Evolutionary conservation across 2,888 invertebrate species (phyloP).

Genomic region (Schrankia costaestrigalis): DNA sequence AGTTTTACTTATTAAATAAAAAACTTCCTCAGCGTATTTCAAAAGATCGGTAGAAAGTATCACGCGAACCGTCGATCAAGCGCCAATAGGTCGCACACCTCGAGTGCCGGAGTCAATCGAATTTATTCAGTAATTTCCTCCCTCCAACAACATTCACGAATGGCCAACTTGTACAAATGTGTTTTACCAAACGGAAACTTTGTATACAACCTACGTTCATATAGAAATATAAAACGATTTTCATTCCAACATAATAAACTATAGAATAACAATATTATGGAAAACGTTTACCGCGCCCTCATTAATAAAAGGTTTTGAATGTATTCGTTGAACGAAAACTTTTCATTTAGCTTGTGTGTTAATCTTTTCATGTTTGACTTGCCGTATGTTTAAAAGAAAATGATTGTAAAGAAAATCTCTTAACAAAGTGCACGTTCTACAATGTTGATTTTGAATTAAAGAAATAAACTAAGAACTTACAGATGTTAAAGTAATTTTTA

Average conservation of each 20-base stretch:
- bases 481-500: no score
- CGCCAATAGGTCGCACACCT: slow-evolving; percentile 46
- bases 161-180: slow-evolving; percentile 53
- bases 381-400: background rate
- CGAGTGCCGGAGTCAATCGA: slow-evolving; percentile 62
- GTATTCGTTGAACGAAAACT: slow-evolving; percentile 20
- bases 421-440: no score
- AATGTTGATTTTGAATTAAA: no score
- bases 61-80: slow-evolving; percentile 71
- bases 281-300: no score
- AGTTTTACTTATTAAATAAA: slow-evolving; percentile 39
- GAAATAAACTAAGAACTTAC: no score
- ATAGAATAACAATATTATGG: slow-evolving; percentile 24
- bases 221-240: slow-evolving; percentile 19
- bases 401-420: background rate
- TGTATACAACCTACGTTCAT: slow-evolving; percentile 25
- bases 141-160: slow-evolving; percentile 49
- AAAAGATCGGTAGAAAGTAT: slow-evolving; percentile 34
- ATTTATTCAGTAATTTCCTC: slow-evolving; percentile 73
- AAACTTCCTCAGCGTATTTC: slow-evolving; percentile 32
- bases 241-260: slow-evolving; percentile 20
- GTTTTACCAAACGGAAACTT: slow-evolving; percentile 45
- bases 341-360: slow-evolving; percentile 15
- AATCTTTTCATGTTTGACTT: slow-evolving; percentile 20
- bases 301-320: no score